These are phyloP conservation scores for Epinotia nisella DNA, from an alignment of 2,888 invertebrate species.

Conservation along the genomic window DNA sequence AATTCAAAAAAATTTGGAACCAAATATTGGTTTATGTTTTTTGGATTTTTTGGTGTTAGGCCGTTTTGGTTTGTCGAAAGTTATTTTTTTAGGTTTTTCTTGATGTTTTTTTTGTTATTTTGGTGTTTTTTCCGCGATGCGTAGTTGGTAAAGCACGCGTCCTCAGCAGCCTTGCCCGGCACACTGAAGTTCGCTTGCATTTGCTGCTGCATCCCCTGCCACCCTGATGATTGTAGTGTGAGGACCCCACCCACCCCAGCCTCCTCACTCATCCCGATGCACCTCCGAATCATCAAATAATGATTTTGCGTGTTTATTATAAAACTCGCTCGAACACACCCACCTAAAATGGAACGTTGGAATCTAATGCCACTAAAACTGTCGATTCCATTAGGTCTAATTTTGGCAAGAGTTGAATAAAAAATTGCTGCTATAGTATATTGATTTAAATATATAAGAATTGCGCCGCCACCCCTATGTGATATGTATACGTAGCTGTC, in stretches of 20 bases:
- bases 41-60: slow-evolving; percentile 59
- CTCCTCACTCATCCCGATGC: slow-evolving; percentile 69
- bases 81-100: slow-evolving; percentile 56
- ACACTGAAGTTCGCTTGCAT: slow-evolving; percentile 76
- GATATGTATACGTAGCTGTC: slow-evolving; percentile 22
- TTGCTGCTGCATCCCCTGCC: slow-evolving; percentile 70
- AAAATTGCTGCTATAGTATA: slow-evolving; percentile 15
- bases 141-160: slow-evolving; percentile 82
- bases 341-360: slow-evolving; percentile 36
- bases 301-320: slow-evolving; percentile 82
- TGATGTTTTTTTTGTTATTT: slow-evolving; percentile 54
- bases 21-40: slow-evolving; percentile 71
- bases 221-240: slow-evolving; percentile 63
- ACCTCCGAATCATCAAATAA: slow-evolving; percentile 83
- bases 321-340: slow-evolving; percentile 60
- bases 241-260: slow-evolving; percentile 57
- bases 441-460: slow-evolving; percentile 32
- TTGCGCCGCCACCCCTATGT: slow-evolving; percentile 20
- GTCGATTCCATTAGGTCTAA: slow-evolving; percentile 18
- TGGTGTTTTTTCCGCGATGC: slow-evolving; percentile 77
- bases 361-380: slow-evolving; percentile 45
- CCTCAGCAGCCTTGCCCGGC: slow-evolving; percentile 79
- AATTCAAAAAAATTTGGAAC: slow-evolving; percentile 73
- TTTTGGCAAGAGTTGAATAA: not conserved
- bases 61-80: slow-evolving; percentile 61